Conservation (phyloP, 2,797 vertebrate species). For the Denticeps clupeoides region DNA sequence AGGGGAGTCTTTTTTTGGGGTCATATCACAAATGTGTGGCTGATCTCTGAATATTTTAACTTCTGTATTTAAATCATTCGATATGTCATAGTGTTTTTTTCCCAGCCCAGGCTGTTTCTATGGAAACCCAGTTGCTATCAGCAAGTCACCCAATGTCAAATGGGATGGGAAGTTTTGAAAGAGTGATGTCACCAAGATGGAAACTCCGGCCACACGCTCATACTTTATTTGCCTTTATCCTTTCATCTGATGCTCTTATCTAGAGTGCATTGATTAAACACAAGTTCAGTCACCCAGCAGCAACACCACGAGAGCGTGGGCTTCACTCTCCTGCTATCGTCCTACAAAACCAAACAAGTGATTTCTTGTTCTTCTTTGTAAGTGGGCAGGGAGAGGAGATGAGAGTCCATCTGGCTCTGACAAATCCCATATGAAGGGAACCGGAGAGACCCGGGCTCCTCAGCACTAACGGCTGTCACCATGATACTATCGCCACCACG, state of each 20-base stretch:
- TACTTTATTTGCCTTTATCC: too few species aligned
- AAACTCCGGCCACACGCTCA: too few species aligned
- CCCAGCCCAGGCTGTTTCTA: slow-evolving; percentile 54
- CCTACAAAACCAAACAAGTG: too few species aligned
- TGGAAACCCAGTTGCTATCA: slow-evolving; percentile 50
- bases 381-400: background rate
- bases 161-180: slow-evolving; percentile 38
- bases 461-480: slow-evolving; percentile 9
- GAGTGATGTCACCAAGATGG: too few species aligned
- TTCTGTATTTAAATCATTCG: slow-evolving; percentile 20
- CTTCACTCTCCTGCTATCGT: too few species aligned
- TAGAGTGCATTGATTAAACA: too few species aligned
- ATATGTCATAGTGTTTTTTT: slow-evolving; percentile 8
- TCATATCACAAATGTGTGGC: too few species aligned
- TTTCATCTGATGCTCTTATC: too few species aligned
- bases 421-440: slow-evolving; percentile 6
- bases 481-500: slow-evolving; percentile 22
- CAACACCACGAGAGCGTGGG: too few species aligned
- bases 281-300: too few species aligned
- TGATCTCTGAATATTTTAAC: too few species aligned
- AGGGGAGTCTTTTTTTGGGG: too few species aligned
- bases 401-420: slow-evolving; percentile 12
- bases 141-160: slow-evolving; percentile 53
- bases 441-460: slow-evolving; percentile 4
- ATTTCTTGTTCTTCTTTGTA: background rate